phyloP scores from a whole-genome alignment of 92 coral and sea anemone genomes.

The Parazoanthus darwini region DNA sequence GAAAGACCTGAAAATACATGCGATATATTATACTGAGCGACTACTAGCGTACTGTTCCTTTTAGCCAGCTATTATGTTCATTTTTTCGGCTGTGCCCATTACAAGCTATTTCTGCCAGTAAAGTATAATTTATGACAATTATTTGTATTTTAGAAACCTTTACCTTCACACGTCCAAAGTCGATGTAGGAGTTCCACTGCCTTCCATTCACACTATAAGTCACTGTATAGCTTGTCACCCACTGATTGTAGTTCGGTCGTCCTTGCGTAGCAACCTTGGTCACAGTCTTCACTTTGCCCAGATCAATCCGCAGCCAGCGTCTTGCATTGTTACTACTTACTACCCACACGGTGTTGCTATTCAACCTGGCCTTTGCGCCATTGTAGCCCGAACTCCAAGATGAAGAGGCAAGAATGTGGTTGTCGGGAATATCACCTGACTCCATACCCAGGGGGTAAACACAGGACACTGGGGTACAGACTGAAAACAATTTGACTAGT shows the following conservation, averaged over 20 bases:
- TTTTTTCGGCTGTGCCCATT: too few species aligned
- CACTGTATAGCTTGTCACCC: slow-evolving; percentile 5
- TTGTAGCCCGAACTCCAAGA: background rate
- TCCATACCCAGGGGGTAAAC: background rate
- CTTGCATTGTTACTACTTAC: background rate
- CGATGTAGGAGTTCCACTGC: background rate
- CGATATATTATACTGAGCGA: too few species aligned
- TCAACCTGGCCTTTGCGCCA: too few species aligned
- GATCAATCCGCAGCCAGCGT: background rate
- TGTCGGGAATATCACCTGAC: slow-evolving; percentile 3
- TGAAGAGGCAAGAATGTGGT: background rate
- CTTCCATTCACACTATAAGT: background rate
- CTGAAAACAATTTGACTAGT: too few species aligned
- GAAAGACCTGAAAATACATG: too few species aligned
- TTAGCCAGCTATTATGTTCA: too few species aligned
- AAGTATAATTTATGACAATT: too few species aligned
- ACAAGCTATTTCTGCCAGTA: too few species aligned
- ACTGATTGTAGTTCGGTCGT: background rate
- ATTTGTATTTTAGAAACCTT: too few species aligned
- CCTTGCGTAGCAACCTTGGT: slow-evolving; percentile 13
- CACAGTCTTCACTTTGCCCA: slow-evolving; percentile 1
- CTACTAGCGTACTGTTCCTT: too few species aligned
- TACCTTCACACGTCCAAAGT: background rate
- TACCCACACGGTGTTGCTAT: background rate
- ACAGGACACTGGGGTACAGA: background rate